phyloP scores from a whole-genome alignment of 2,113 vertebrate species.

The Clarias macrocephalus region DNA sequence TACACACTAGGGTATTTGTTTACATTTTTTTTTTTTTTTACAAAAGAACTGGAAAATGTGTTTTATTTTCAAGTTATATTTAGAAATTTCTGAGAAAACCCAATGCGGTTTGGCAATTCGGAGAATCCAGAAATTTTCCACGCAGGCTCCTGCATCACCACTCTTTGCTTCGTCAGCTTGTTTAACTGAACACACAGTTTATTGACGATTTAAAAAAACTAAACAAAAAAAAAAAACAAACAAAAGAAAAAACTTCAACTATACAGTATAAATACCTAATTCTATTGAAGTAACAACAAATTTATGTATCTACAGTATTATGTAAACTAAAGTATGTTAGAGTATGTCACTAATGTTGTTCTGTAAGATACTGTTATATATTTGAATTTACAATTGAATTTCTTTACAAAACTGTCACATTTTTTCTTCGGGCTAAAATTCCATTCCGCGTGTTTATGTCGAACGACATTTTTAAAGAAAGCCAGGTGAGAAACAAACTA shows the following conservation, averaged over 20 bases:
- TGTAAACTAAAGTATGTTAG: slow-evolving; percentile 28
- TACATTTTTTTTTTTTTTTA: slow-evolving; percentile 8
- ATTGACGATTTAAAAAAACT: neutral
- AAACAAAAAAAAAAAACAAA: neutral
- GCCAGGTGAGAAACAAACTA: slow-evolving; percentile 55
- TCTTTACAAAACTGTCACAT: slow-evolving; percentile 10
- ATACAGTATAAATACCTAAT: neutral
- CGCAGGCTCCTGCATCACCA: slow-evolving; percentile 8
- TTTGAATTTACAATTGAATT: neutral
- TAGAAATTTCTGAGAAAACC: slow-evolving; percentile 19
- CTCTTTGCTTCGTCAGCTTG: slow-evolving; percentile 32
- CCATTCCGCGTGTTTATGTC: neutral
- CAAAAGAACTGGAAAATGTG: slow-evolving; percentile 21
- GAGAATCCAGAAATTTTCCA: slow-evolving; percentile 35
- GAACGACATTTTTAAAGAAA: slow-evolving; percentile 19
- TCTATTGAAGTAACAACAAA: slow-evolving; percentile 40
- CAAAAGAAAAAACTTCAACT: neutral
- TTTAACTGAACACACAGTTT: slow-evolving; percentile 28
- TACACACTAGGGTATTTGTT: slow-evolving; percentile 3
- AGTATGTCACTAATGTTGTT: neutral
- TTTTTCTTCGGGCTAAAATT: slow-evolving; percentile 8
- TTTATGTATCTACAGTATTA: slow-evolving; percentile 13
- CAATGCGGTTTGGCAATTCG: slow-evolving; percentile 19
- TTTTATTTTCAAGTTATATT: slow-evolving; percentile 8
- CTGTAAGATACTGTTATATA: neutral